These are phyloP conservation scores for Graptemys geographica DNA, from an alignment of 2,797 vertebrate genomes.

Conservation along the genomic window DNA sequence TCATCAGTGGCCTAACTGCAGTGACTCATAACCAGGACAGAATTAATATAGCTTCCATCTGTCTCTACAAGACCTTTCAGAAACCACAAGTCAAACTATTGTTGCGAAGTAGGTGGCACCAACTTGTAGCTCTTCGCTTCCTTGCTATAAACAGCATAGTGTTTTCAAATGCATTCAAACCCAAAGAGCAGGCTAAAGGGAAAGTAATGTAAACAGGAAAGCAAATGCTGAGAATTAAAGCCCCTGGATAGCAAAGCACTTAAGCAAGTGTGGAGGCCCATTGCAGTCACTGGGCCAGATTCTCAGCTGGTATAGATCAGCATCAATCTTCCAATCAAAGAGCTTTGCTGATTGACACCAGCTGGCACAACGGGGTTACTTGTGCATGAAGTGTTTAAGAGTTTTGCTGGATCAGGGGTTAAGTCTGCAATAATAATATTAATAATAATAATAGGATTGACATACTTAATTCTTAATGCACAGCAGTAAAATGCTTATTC, in stretches of 20 bases:
- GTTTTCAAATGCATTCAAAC: neutral
- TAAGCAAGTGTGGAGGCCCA: neutral
- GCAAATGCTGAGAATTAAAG: neutral
- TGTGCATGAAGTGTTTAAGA: neutral
- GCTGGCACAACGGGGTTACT: neutral
- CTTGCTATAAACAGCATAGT: neutral
- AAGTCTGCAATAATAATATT: neutral
- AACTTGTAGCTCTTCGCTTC: neutral
- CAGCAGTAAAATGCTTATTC: neutral
- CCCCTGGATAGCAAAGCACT: neutral
- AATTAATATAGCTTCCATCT: neutral
- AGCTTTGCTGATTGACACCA: neutral
- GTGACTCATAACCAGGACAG: neutral
- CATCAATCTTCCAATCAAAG: neutral
- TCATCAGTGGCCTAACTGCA: neutral
- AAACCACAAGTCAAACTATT: neutral
- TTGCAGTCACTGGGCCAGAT: neutral
- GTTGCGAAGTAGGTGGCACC: neutral
- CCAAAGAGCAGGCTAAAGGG: neutral
- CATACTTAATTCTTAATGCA: neutral
- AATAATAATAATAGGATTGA: neutral
- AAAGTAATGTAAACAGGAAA: neutral
- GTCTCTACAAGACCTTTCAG: neutral
- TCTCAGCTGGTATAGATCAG: neutral
- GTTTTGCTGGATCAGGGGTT: neutral